Evolutionary conservation across 2,113 vertebrate species (phyloP), one percentile per base, ranked within the genome.

Genomic region (Atrichornis clamosus): DNA sequence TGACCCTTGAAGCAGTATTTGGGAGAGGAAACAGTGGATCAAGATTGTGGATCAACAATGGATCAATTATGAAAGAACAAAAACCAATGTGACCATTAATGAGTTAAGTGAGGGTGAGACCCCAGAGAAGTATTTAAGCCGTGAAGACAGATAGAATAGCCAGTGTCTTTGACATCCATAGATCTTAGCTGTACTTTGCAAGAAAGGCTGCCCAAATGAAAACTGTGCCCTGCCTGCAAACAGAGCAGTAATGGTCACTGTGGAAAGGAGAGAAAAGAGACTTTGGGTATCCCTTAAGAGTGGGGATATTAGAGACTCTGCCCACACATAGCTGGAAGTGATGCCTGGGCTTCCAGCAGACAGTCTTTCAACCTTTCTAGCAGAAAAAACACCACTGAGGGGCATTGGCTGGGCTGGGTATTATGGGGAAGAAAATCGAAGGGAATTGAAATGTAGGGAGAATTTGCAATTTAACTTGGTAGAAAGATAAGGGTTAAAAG

Each of bases 271-370:
- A 84, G n/a, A 69, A 83, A 69, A 58, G n/a, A 60, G 44, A 69
- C 37, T 65, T 69, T 5, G 50, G 12, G 4, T 69, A 83, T 53
- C 53, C 9, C 21, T 35, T 69, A 53, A 62, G 37, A 42, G 21
- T 13, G 5, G 56, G 11, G 3, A 1, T 74, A 21, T 73, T 44
- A 70, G 23, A 53, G 20, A 46, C 46, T 94, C 79, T 79, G 62
- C 49, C n/a, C 53, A 41, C 0, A 0, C 11, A n/a, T 10, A 62
- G 10, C 49, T 77, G 63, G 37, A 88, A 80, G 21, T 1, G 2
- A 64, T 49, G 22, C 15, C 41, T 68, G 32, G 53, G 44, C n/a
- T 78, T 74, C 67, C 56, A 72, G 64, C 18, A 62, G 21, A 10
- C 17, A 33, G 65, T 10, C 21, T 72, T 78, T 78, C 42, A 84